Base-by-base conservation (phyloP, 2,888 invertebrate genomes). In the Aspidiotus destructor region DNA sequence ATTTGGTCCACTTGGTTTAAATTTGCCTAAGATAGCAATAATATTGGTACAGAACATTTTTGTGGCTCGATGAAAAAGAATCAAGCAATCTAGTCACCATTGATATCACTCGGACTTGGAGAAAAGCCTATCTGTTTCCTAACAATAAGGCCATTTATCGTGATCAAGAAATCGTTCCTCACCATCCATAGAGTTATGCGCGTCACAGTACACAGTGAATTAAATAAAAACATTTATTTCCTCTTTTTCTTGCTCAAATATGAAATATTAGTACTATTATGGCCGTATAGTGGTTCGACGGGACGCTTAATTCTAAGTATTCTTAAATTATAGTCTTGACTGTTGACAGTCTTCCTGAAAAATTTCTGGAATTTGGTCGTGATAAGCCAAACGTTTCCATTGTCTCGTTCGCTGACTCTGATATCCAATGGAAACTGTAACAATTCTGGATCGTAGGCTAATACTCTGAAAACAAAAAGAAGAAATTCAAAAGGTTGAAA, bases 391-490 rank as follows among this genome's bases (percentile, higher is more conserved):
- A 90, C 75, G 62, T 83, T 83, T 8, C 85, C 85, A 52, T 83
- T 83, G 77, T 90, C 90, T 0, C 83, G 80, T 70, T 82, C 83
- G 0, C 83, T 81, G 79, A 85, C 84, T 72, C 85, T 79, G 69
- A 91, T 81, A 73, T 91, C 91, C 0, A 90, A 86, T 40, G 85
- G 83, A 77, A 91, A 91, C 77, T 91, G 91, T 41, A 91, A 78
- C 70, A 82, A 80, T 72, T 86, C 85, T 0, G 84, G 81, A 75
- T 87, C 88, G 74, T 85, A 86, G 0, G 87, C 86, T 48, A 90
- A 73, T 62, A 90, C 81, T 70, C 88, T 89, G 77, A 0, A 67
- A 57, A 63, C 58, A 41, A 70, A 62, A 62, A n/a, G 42, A 44
- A 42, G 8, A n/a, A 57, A 57, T 11, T 48, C 48, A 48, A 3